These are phyloP conservation scores for Paralinhomoeus sp. DNA, from an alignment of 2,888 invertebrate species.

Conservation along the genomic window DNA sequence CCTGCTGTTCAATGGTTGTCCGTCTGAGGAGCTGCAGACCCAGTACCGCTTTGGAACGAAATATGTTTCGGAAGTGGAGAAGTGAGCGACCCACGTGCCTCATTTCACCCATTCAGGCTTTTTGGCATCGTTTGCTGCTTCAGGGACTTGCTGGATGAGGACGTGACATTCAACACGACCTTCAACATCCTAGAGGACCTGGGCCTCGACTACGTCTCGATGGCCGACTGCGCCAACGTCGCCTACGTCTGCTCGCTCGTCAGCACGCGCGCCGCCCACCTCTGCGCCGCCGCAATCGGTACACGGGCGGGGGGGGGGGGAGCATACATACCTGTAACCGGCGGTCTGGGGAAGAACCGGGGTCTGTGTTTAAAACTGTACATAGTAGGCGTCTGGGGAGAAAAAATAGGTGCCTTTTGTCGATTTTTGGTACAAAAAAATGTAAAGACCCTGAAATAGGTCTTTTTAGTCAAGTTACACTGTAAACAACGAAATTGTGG, in stretches of 20 bases:
- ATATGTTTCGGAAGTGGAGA: constrained; percentile 85
- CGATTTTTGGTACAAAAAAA: too few species aligned
- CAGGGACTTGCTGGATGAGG: constrained; percentile 5
- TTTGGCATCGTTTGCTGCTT: too few species aligned
- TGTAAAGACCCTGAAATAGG: too few species aligned
- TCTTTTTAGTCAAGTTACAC: too few species aligned
- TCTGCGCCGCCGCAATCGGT: constrained; percentile 51
- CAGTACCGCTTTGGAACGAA: constrained; percentile 68
- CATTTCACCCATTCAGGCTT: too few species aligned
- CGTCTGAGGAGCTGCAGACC: constrained; percentile 32
- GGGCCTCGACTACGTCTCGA: constrained; percentile 46
- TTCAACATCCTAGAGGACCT: constrained; percentile 62
- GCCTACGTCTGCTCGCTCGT: constrained; percentile 75
- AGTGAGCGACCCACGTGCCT: constrained; percentile 27
- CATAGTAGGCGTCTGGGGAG: too few species aligned
- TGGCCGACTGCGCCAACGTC: constrained; percentile 71
- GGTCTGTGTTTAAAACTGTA: too few species aligned
- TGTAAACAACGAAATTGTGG: too few species aligned
- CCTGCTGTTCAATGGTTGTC: constrained; percentile 13
- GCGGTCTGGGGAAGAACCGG: too few species aligned
- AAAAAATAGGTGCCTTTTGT: too few species aligned
- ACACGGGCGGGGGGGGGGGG: too few species aligned
- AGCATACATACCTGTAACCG: too few species aligned
- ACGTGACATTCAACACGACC: constrained; percentile 37
- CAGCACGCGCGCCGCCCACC: constrained; percentile 56